Conservation (phyloP, 35 echinoderm and acorn worm genomes). For the Acanthaster planci region DNA sequence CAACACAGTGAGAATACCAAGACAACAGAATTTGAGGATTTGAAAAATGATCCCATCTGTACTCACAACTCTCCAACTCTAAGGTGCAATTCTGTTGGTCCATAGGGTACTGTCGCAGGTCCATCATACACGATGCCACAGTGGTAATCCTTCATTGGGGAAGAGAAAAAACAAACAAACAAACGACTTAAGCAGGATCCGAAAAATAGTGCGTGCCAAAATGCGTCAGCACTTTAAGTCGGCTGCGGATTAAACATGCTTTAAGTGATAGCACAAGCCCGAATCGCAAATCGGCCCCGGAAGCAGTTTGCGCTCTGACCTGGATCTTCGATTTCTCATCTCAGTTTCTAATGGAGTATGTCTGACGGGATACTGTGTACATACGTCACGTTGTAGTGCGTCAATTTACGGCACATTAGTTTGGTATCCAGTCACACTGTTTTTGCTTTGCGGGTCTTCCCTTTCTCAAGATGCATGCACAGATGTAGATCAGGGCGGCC, state of each 20-base stretch:
- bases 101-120: slow-evolving; percentile 92
- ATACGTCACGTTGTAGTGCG: neutral
- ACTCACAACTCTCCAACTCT: slow-evolving; percentile 99
- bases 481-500: no score
- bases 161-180: slow-evolving; percentile 15
- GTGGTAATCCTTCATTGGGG: slow-evolving; percentile 77
- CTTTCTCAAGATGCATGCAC: no score
- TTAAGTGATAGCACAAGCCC: no score
- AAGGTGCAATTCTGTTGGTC: slow-evolving; percentile 96
- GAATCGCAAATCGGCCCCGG: no score
- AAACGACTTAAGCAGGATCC: neutral
- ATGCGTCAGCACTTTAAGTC: slow-evolving; percentile 10
- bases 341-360: no score
- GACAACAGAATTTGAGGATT: neutral
- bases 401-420: slow-evolving; percentile 8
- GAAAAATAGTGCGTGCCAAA: neutral
- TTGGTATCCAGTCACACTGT: neutral
- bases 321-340: no score
- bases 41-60: neutral
- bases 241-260: neutral
- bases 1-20: neutral
- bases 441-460: neutral
- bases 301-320: no score
- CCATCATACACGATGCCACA: slow-evolving; percentile 97
- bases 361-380: neutral